Percentiles rank a stretch among this genome's conserved stretches.
phyloP scores from a whole-genome alignment of 2,797 vertebrate genomes.

The Spatula versicolor region DNA sequence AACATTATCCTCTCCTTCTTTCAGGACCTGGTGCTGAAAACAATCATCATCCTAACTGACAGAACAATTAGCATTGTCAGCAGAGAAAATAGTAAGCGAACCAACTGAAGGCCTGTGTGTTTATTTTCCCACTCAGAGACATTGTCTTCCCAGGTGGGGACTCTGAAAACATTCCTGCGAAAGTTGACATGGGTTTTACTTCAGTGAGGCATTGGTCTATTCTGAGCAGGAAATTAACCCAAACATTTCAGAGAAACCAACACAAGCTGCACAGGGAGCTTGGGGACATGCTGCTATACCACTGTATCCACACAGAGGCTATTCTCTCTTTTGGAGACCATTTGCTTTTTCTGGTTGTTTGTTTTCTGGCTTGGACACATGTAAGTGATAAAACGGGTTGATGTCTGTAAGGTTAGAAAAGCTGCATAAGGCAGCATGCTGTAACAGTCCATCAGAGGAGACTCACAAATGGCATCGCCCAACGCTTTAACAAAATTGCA shows the following conservation, averaged over 20 bases:
- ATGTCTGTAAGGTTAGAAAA: not conserved
- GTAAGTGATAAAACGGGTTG: not conserved
- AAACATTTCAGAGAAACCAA: conserved; percentile 41
- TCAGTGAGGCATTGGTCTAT: not conserved
- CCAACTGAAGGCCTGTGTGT: conserved; percentile 24
- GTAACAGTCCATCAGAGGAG: not conserved
- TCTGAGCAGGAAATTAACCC: conserved; percentile 30
- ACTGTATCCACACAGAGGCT: not conserved
- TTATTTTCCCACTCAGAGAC: conserved; percentile 61
- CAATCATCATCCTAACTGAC: conserved; percentile 17
- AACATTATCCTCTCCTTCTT: not conserved
- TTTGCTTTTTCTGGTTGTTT: not conserved
- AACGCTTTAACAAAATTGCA: not conserved
- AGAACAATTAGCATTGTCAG: conserved; percentile 60
- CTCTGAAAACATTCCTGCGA: conserved; percentile 52
- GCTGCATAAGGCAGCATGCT: not conserved
- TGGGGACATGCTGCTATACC: not conserved
- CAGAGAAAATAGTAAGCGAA: conserved; percentile 56
- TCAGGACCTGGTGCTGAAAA: conserved; percentile 49
- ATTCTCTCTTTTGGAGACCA: conserved; percentile 2
- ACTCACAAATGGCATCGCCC: not conserved
- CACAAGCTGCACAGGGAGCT: not conserved
- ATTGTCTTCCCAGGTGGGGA: conserved; percentile 55
- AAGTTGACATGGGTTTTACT: conserved; percentile 18
- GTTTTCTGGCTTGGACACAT: not conserved